Base-by-base conservation (phyloP, 2,888 invertebrate species). In the Ennomos fuscantarius region DNA sequence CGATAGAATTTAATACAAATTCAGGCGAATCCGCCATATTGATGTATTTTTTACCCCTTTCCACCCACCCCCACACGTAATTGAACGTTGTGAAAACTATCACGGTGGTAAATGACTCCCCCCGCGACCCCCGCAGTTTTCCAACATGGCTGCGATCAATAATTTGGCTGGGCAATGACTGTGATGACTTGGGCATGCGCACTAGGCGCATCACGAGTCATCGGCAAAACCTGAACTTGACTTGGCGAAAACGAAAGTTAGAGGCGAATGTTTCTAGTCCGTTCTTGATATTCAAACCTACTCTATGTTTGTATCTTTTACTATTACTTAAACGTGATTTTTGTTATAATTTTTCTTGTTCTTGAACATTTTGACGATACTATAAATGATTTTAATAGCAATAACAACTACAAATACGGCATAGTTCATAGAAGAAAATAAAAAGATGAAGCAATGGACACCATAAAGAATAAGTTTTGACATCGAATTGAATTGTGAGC, bases 1-100 rank as follows among this genome's bases (percentile, higher is more conserved):
- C 88, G 78, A 82, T 86, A 85, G 86, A 87, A 87, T 90, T 88
- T 89, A 90, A 90, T 89, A 88, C 87, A 82, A 81, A 84, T 82
- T 82, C 80, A 82, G 70, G 76, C 73, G 79, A 83, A 82, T 79
- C 82, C 87, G 81, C 86, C 85, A 87, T 89, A 86, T 87, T 88
- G 89, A 86, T 88, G 83, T 82, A 79, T 79, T 86, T 91, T 91
- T 90, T 86, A 72, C 72, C 71, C 79, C n/a, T 83, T 80, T 72
- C 66, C 70, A 60, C 71, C 79, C 76, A 75, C 81, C 84, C 67
- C 76, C 82, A 85, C 78, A 82, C 85, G 84, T 92, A 91, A 91
- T 90, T 90, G 89, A 87, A 80, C 86, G 86, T 82, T 89, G 89
- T 89, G 91, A 91, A 92, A 92, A 92, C 91, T 91, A 92, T 92